Evolutionary conservation across 2,113 vertebrate genomes (phyloP), one percentile per base, ranked within the genome.

Genomic region (Actenoides hombroni): DNA sequence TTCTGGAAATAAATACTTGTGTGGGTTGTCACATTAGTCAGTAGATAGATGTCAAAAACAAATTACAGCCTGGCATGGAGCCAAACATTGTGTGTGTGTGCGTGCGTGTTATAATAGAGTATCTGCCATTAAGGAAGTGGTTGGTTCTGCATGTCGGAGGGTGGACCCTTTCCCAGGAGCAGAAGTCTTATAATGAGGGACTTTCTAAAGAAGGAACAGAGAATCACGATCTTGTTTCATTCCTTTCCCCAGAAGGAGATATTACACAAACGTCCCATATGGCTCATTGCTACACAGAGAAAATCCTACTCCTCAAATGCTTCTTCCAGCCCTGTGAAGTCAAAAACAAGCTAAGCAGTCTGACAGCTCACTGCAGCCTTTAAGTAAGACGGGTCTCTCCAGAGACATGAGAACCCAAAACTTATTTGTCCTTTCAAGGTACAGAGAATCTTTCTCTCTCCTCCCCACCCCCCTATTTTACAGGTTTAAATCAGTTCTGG

Each of bases 1-100:
- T 96, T 88, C 91, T 97, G 94, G 96, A 97, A 96, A 96, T 96
- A 96, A 97, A 95, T 93, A 93, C 92, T 89, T 95, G 94, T 96
- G 94, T 97, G 92, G 88, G 92, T 92, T 96, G 95, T 94, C 95
- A 96, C 90, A 88, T 96, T 96, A 97, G 94, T 92, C 95, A 96
- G 93, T 88, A 73, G 90, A 96, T 92, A 88, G 83, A 96, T 95
- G 92, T 95, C 93, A 94, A 95, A 97, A 97, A 95, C 94, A 97
- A 97, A 96, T 97, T 92, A 86, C 80, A 88, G 88, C 59, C 78
- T 91, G 93, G 94, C 83, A 46, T 5, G 5, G 75, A 86, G 70
- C 90, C 96, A 82, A 28, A 56, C 46, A 35, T 20, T 59, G 53
- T 61, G 19, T 60, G 19, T 60, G 57, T 61, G 19, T 63, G 56